Conservation (phyloP, 2,113 vertebrate genomes). For the Muntiacus muntjak region DNA sequence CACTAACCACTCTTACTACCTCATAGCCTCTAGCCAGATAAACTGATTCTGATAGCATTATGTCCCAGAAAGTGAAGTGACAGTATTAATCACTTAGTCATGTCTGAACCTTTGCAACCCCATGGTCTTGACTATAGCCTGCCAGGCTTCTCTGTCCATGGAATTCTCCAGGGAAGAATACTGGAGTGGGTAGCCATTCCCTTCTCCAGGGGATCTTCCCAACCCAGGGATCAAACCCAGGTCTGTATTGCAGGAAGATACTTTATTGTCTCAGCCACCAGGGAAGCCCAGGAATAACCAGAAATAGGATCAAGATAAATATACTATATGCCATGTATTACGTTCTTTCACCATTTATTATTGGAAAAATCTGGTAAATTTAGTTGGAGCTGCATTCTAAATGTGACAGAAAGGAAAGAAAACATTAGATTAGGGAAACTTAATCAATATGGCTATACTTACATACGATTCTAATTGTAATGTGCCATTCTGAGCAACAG, state of each 20-base stretch:
- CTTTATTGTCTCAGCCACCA: neutral
- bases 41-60: neutral
- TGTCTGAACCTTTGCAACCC: neutral
- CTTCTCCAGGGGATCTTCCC: neutral
- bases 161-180: neutral
- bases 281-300: neutral
- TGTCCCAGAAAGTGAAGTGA: neutral
- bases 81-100: neutral
- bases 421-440: neutral
- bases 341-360: neutral
- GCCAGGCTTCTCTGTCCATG: neutral
- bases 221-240: neutral
- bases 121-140: neutral
- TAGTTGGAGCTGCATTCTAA: neutral
- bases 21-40: neutral
- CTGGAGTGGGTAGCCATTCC: neutral
- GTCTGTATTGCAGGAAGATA: neutral
- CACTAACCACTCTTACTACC: neutral
- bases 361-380: neutral
- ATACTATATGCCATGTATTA: neutral
- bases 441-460: neutral
- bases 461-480: neutral
- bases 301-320: neutral
- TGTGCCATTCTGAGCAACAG: neutral
- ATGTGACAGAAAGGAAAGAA: neutral